These are phyloP conservation scores for Rhadina sibilatrix DNA, from an alignment of 2,113 vertebrate species.

Conservation along the genomic window DNA sequence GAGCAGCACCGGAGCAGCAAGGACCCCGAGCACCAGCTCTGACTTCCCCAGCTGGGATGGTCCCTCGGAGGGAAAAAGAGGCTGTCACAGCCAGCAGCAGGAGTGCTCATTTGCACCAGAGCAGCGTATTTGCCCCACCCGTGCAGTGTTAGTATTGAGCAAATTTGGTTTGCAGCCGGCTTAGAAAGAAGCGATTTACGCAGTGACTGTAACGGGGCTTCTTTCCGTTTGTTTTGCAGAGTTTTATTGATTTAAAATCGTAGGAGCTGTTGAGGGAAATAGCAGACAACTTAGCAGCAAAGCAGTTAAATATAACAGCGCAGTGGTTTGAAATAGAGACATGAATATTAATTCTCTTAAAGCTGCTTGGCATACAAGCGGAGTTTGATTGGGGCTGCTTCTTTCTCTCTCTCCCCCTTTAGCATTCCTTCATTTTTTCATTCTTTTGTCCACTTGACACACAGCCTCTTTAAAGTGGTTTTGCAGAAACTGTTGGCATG, in stretches of 20 bases:
- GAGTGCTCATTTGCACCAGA: neutral
- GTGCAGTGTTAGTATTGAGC: neutral
- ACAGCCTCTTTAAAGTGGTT: conserved; percentile 47
- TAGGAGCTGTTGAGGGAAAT: neutral
- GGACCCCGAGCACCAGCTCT: neutral
- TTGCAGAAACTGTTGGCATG: conserved; percentile 36
- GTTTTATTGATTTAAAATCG: neutral
- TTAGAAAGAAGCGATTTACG: neutral
- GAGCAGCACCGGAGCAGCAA: neutral
- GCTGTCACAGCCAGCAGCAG: neutral
- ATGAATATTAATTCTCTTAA: conserved; percentile 65
- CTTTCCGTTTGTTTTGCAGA: neutral
- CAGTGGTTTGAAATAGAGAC: conserved; percentile 2
- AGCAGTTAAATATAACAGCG: neutral
- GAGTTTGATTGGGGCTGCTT: conserved; percentile 2
- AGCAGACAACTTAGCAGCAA: neutral
- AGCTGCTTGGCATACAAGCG: neutral
- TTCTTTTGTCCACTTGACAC: conserved; percentile 69
- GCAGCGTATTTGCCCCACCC: neutral
- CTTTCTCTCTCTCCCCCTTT: conserved; percentile 16
- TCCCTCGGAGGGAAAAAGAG: neutral
- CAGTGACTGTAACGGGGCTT: neutral
- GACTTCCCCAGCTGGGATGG: neutral
- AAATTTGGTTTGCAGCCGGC: neutral
- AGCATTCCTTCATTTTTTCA: conserved; percentile 66